A percentile compares a stretch with the other conserved stretches of the same genome.
phyloP scores from a whole-genome alignment of 2,888 invertebrate species.

The Orchestes rusci region DNA sequence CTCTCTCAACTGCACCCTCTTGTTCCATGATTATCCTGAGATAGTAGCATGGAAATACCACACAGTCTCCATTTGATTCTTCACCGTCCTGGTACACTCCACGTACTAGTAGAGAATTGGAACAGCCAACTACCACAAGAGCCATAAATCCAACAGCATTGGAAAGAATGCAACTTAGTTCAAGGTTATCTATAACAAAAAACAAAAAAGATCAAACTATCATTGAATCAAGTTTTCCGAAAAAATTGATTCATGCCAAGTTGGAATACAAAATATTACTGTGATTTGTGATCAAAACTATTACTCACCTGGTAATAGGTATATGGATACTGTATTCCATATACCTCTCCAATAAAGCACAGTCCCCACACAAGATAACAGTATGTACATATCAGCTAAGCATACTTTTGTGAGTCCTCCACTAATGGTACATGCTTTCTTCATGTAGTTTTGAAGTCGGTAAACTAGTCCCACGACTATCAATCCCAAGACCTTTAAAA shows the following conservation, averaged over 20 bases:
- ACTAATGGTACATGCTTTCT: conserved; percentile 10
- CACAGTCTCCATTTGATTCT: conserved; percentile 21
- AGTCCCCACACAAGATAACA: conserved; percentile 13
- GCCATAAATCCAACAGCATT: conserved; percentile 15
- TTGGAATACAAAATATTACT: no score
- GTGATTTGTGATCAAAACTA: conserved; percentile 1
- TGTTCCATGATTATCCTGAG: conserved; percentile 17
- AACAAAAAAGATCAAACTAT: conserved; percentile 3
- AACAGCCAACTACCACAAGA: conserved; percentile 19
- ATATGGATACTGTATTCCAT: conserved; percentile 16
- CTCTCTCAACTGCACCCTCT: conserved; percentile 8
- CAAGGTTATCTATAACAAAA: conserved; percentile 11
- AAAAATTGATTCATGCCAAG: not conserved
- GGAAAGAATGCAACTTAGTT: conserved; percentile 13
- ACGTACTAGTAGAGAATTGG: conserved; percentile 19
- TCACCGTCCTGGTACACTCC: conserved; percentile 22
- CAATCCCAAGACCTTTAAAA: conserved; percentile 18
- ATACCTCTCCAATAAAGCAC: conserved; percentile 22
- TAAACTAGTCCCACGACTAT: conserved; percentile 15
- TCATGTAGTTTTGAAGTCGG: conserved; percentile 17
- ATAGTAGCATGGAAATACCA: conserved; percentile 22
- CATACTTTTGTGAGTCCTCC: conserved; percentile 12
- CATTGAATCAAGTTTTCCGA: not conserved
- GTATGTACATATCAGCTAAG: conserved; percentile 18
- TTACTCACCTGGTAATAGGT: conserved; percentile 18